A percentile compares a stretch with the other conserved stretches of the same genome.
Evolutionary conservation across 2,113 vertebrate genomes (phyloP).

Genomic region (Etia nguti): DNA sequence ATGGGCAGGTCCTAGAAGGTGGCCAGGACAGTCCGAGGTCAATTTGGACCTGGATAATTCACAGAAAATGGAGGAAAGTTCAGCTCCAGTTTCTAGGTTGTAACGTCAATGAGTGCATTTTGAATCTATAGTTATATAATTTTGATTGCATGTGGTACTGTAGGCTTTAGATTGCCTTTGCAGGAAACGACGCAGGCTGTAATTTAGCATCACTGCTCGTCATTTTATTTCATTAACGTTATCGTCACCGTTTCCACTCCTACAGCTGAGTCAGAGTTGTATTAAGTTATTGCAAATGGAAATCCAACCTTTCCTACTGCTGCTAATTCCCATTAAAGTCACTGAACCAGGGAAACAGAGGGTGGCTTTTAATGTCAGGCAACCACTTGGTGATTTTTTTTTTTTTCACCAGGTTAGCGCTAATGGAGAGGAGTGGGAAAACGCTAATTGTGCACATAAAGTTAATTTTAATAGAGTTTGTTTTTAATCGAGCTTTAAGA

Average conservation of each 20-base stretch:
- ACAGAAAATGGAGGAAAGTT: neutral
- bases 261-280: neutral
- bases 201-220: neutral
- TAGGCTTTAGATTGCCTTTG: neutral
- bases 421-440: neutral
- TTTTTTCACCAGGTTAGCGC: neutral
- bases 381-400: neutral
- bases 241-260: neutral
- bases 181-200: neutral
- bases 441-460: neutral
- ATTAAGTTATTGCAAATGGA: neutral
- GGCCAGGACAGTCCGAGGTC: accelerated
- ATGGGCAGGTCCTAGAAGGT: neutral
- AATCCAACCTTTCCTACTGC: neutral
- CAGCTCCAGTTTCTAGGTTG: neutral
- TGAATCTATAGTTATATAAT: neutral
- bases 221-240: neutral
- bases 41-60: accelerated
- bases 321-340: neutral
- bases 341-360: neutral
- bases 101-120: neutral
- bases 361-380: neutral
- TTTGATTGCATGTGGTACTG: neutral
- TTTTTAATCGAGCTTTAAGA: neutral
- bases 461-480: neutral